Conservation (phyloP, 2,113 vertebrate genomes). For the Trematomus loennbergii region DNA sequence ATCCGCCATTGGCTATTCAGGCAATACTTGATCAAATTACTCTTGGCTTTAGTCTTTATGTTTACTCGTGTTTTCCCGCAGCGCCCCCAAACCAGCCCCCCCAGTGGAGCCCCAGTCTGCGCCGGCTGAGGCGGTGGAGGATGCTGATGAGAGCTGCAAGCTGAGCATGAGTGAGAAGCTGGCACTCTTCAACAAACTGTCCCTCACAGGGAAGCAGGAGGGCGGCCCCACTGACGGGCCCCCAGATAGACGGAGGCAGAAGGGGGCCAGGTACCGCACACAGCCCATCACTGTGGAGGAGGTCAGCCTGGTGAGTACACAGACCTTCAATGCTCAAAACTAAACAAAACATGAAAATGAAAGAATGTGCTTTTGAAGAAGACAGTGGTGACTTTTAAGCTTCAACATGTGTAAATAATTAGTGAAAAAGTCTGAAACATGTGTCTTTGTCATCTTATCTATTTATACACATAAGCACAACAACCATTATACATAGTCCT, state of each 20-base stretch:
- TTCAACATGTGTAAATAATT: no score
- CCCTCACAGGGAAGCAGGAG: constrained; percentile 50
- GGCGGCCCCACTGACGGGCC: constrained; percentile 19
- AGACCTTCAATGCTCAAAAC: background rate
- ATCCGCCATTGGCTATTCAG: background rate
- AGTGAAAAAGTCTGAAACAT: no score
- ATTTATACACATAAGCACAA: no score
- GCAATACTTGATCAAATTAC: background rate
- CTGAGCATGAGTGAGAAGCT: constrained; percentile 85
- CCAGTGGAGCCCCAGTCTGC: constrained; percentile 39
- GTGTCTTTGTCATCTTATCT: no score
- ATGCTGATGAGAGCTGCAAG: constrained; percentile 77
- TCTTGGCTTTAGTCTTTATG: background rate
- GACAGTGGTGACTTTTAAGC: background rate
- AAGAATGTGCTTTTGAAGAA: background rate
- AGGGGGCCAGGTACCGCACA: constrained; percentile 83
- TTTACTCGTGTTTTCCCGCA: constrained; percentile 20
- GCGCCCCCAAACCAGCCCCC: constrained; percentile 52
- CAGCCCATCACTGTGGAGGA: constrained; percentile 86
- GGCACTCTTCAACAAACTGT: constrained; percentile 85
- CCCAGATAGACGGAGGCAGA: constrained; percentile 80
- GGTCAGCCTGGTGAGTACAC: constrained; percentile 78
- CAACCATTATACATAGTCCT: no score
- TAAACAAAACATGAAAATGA: background rate
- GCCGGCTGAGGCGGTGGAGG: constrained; percentile 57